Evolutionary conservation across 1,140 invertebrate species (phyloP), one percentile per base, ranked within the genome.

Genomic region (Rhagoletis zephyria): DNA sequence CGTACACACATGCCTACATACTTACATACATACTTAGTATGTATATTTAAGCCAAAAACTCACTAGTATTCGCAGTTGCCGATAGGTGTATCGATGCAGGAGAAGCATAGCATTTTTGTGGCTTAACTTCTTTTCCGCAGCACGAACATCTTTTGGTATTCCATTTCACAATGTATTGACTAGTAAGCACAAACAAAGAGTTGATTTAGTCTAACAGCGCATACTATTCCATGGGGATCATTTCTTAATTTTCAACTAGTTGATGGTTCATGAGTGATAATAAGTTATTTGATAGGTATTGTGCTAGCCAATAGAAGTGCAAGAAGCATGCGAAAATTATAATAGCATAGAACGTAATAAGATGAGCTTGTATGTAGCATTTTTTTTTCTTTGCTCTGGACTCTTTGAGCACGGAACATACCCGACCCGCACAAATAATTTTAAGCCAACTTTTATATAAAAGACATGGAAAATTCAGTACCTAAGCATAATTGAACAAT

Each of bases 211-310:
- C 61, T 14, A 63, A 14, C 67, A 3, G 30, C 40, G 12, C 6
- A 30, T 40, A 30, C 30, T 30, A n/a, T 74, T 74, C 19, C 12
- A 77, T 7, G 6, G 86, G 77, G 86, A 65, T 90, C 91, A 91
- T 90, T 89, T 89, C 89, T 90, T 91, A 92, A 92, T 92, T 92
- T 92, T 90, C 90, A 89, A 88, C 40, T 14, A 86, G 88, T 89
- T 91, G 89, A 90, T 89, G 86, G 88, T 85, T 86, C 86, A 85
- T 89, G 90, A 90, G 90, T 91, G 91, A 92, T 92, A 92, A 91
- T 90, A 92, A 92, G 90, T 91, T 92, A 92, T 92, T 91, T 89
- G 89, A 90, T 89, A 89, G 89, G 88, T 91, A n/a, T 45, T 40
- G 48, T 81, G 48, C 19, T 63, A 45, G 19, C 19, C n/a, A 30